phyloP scores from a whole-genome alignment of 1,140 invertebrate species.

The Globodera ellingtonae region DNA sequence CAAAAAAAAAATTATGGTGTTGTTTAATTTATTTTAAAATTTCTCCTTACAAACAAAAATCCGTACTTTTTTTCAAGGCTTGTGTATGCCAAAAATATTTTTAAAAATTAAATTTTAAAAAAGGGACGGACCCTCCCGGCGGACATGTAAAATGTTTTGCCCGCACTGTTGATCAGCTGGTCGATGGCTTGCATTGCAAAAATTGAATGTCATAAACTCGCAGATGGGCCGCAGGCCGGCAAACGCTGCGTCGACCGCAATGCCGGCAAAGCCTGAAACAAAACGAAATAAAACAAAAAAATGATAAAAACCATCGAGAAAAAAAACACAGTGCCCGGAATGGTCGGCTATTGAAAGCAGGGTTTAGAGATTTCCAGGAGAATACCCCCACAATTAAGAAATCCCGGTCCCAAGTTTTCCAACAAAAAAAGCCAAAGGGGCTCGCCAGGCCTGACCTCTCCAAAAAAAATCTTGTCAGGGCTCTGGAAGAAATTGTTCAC shows the following conservation, averaged over 20 bases:
- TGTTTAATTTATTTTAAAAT: slow-evolving; percentile 15
- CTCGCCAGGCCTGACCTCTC: no score
- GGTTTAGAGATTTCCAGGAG: no score
- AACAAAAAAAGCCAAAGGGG: no score
- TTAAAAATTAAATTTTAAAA: slow-evolving; percentile 5
- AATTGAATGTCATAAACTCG: slow-evolving; percentile 99
- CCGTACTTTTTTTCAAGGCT: background rate
- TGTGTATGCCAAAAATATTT: background rate
- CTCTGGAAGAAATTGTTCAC: no score
- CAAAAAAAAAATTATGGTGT: no score
- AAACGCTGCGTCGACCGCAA: slow-evolving; percentile 94
- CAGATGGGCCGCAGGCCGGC: slow-evolving; percentile 91
- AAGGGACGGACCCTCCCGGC: slow-evolving; percentile 75
- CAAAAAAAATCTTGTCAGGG: no score
- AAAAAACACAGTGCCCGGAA: no score
- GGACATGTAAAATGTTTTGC: slow-evolving; percentile 99
- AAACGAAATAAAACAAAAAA: background rate
- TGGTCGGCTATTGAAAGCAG: no score
- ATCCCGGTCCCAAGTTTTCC: no score
- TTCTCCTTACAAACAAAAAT: background rate
- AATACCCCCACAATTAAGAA: no score
- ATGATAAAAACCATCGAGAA: background rate
- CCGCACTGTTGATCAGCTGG: slow-evolving; percentile 94
- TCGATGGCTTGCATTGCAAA: slow-evolving; percentile 99
- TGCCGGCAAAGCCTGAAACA: slow-evolving; percentile 83